phyloP scores from a whole-genome alignment of 1,140 invertebrate genomes.

The Drosophila ananassae region DNA sequence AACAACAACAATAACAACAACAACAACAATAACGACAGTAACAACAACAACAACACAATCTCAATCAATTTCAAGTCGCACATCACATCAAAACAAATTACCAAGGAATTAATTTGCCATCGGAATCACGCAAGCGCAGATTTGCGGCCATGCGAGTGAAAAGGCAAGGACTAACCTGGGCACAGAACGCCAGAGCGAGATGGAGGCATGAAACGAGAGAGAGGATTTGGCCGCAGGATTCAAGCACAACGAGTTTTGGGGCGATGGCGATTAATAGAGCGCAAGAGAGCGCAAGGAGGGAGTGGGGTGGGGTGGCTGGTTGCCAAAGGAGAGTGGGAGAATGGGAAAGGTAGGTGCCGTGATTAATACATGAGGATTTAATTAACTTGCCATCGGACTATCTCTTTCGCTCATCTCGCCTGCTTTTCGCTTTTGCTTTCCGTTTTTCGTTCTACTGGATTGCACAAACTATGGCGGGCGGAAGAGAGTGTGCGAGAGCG shows the following conservation, averaged over 20 bases:
- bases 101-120: slow-evolving; percentile 83
- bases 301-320: neutral
- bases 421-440: slow-evolving; percentile 10
- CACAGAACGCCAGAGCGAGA: slow-evolving; percentile 6
- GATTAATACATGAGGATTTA: slow-evolving; percentile 83
- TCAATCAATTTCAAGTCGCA: slow-evolving; percentile 83
- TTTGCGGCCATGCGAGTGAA: slow-evolving; percentile 29
- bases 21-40: slow-evolving; percentile 20
- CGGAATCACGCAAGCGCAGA: slow-evolving; percentile 83
- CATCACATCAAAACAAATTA: slow-evolving; percentile 83
- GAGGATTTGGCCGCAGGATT: slow-evolving; percentile 27
- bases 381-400: slow-evolving; percentile 74
- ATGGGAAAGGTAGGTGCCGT: slow-evolving; percentile 61
- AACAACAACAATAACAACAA: slow-evolving; percentile 22
- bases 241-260: slow-evolving; percentile 53
- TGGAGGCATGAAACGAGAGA: slow-evolving; percentile 3
- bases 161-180: slow-evolving; percentile 2
- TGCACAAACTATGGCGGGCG: slow-evolving; percentile 72
- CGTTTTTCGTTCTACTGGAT: slow-evolving; percentile 33
- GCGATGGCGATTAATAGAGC: slow-evolving; percentile 75
- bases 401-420: slow-evolving; percentile 58
- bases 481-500: slow-evolving; percentile 4
- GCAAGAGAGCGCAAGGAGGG: slow-evolving; percentile 5
- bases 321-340: neutral
- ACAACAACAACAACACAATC: slow-evolving; percentile 75